phyloP scores from a whole-genome alignment of 2,113 vertebrate species.

The Catharus bicknelli region DNA sequence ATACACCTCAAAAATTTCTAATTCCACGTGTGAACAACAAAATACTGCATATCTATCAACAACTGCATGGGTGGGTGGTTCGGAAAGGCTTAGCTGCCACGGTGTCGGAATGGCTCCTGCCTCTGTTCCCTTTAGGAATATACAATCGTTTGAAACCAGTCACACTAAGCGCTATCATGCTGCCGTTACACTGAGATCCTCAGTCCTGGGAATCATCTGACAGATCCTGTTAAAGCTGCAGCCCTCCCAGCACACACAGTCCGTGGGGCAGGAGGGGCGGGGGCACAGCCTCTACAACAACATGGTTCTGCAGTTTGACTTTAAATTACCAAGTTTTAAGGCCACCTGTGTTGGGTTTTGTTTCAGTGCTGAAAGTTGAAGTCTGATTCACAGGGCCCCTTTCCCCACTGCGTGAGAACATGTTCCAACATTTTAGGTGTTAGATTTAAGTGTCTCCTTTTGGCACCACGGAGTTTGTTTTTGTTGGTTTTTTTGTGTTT shows the following conservation, averaged over 20 bases:
- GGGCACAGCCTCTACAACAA: constrained; percentile 70
- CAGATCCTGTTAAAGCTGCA: constrained; percentile 56
- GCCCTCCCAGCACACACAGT: constrained; percentile 69
- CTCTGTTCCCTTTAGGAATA: constrained; percentile 78
- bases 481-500: not conserved
- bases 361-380: constrained; percentile 81
- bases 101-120: constrained; percentile 82
- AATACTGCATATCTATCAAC: constrained; percentile 90
- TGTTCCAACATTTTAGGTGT: constrained; percentile 75
- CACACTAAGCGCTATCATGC: constrained; percentile 65
- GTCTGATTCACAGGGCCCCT: constrained; percentile 79
- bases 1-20: constrained; percentile 85
- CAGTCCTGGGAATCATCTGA: constrained; percentile 60
- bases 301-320: constrained; percentile 63
- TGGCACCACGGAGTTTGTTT: constrained; percentile 87
- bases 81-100: constrained; percentile 89
- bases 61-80: constrained; percentile 79
- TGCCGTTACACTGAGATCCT: constrained; percentile 63
- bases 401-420: constrained; percentile 69
- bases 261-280: constrained; percentile 59
- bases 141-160: constrained; percentile 63
- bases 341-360: constrained; percentile 81
- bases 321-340: constrained; percentile 76
- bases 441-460: constrained; percentile 81
- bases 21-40: constrained; percentile 89